A percentile compares a stretch with the other conserved stretches of the same genome.
Conservation (phyloP, 2,888 invertebrate species). For the Carterocephalus palaemon region DNA sequence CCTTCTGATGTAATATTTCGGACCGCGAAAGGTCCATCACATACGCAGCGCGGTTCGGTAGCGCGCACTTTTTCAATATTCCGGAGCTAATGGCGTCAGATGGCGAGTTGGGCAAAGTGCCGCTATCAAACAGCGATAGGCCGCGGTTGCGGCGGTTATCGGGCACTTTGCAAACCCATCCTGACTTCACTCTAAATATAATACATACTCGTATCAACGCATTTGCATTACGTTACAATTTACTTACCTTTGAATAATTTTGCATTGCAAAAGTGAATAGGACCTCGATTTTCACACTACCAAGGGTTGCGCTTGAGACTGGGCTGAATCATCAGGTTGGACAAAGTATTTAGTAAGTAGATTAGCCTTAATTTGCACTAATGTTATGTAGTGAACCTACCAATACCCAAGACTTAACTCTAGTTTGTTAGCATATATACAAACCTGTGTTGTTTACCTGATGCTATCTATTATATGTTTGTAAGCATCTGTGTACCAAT, state of each 20-base stretch:
- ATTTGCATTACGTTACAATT: background rate
- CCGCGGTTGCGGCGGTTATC: slow-evolving; percentile 74
- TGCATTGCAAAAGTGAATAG: too few relatives aligned
- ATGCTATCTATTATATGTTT: too few relatives aligned
- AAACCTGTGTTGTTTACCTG: too few relatives aligned
- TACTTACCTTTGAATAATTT: background rate
- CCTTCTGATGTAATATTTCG: slow-evolving; percentile 8
- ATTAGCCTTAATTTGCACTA: too few relatives aligned
- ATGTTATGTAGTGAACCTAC: too few relatives aligned
- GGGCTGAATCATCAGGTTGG: too few relatives aligned
- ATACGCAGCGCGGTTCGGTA: slow-evolving; percentile 35
- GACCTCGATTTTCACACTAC: too few relatives aligned
- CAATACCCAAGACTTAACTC: too few relatives aligned
- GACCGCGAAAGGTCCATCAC: slow-evolving; percentile 28
- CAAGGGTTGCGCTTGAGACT: too few relatives aligned
- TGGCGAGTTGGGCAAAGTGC: slow-evolving; percentile 78
- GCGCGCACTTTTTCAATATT: slow-evolving; percentile 76
- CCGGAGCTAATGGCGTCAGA: slow-evolving; percentile 71
- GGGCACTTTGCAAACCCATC: slow-evolving; percentile 68
- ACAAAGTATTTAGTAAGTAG: too few relatives aligned
- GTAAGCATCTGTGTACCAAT: too few relatives aligned
- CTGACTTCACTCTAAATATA: slow-evolving; percentile 65
- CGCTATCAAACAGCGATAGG: slow-evolving; percentile 79
- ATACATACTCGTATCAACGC: background rate
- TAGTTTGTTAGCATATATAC: too few relatives aligned